A percentile compares a stretch with the other conserved stretches of the same genome.
Conservation (phyloP, 2,797 vertebrate genomes). For the Glyptemys insculpta region DNA sequence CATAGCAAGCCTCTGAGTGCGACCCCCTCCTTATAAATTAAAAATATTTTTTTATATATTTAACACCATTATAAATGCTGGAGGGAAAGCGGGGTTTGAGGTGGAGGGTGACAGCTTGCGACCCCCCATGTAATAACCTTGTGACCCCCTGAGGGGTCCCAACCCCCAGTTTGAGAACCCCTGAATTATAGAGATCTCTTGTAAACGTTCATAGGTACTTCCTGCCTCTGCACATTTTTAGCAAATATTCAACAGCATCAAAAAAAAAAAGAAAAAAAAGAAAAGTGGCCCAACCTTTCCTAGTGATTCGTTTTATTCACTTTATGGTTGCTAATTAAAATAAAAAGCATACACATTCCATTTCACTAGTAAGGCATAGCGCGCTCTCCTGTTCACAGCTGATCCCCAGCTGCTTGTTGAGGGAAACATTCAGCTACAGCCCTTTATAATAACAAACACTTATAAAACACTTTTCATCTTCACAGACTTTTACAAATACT, state of each 20-base stretch:
- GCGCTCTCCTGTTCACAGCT: not conserved
- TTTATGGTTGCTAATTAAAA: not conserved
- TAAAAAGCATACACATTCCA: not conserved
- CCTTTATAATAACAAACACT: not conserved
- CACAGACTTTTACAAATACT: not conserved
- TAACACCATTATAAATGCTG: too few species aligned
- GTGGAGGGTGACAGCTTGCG: too few species aligned
- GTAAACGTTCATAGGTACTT: not conserved
- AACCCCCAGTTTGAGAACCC: too few species aligned
- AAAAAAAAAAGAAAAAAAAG: too few species aligned
- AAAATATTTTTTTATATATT: too few species aligned
- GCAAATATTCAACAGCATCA: not conserved
- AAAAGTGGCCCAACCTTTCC: not conserved
- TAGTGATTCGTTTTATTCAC: not conserved
- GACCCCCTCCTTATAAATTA: too few species aligned
- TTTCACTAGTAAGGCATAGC: not conserved
- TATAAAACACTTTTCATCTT: not conserved
- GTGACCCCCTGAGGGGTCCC: too few species aligned
- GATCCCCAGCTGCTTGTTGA: not conserved
- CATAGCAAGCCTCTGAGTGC: too few species aligned
- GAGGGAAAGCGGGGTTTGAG: too few species aligned
- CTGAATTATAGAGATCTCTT: not conserved
- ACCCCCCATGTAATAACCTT: too few species aligned
- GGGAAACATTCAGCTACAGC: not conserved
- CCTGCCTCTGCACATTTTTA: not conserved